Percentiles rank a stretch among this genome's conserved stretches.
phyloP scores from a whole-genome alignment of 2,113 vertebrate species.

The Bubo scandiacus region DNA sequence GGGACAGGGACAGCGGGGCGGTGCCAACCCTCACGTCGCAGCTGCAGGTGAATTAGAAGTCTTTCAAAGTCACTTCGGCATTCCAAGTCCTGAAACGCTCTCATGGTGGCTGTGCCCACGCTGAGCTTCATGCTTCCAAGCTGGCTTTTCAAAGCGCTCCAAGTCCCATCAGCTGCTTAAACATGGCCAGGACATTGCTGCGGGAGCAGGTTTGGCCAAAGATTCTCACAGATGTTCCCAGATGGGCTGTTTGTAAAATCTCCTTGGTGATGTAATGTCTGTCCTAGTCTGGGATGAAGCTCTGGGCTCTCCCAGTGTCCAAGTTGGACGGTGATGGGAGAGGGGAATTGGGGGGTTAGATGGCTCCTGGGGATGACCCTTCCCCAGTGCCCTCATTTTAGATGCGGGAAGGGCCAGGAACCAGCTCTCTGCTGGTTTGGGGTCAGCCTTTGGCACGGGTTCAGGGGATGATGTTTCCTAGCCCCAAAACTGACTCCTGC shows the following conservation, averaged over 20 bases:
- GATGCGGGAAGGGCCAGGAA: background rate
- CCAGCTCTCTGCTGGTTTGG: background rate
- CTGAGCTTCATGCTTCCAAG: background rate
- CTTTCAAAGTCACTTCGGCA: background rate
- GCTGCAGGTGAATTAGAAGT: background rate
- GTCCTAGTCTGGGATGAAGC: background rate
- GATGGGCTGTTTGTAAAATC: background rate
- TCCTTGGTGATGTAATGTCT: background rate
- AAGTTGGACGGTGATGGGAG: fast-evolving
- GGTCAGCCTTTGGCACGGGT: background rate
- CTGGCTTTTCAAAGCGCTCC: background rate
- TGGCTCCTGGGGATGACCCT: background rate
- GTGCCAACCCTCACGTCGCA: fast-evolving
- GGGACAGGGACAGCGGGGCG: fast-evolving
- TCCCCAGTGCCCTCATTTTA: background rate
- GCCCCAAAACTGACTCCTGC: background rate
- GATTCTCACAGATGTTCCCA: background rate
- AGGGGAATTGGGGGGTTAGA: background rate
- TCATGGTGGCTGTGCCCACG: fast-evolving
- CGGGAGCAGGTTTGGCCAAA: background rate
- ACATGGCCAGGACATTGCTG: fast-evolving
- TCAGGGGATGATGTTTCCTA: background rate
- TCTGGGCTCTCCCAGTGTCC: background rate
- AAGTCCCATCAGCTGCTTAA: background rate
- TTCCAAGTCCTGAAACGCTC: background rate